phyloP scores from a whole-genome alignment of 2,113 vertebrate species.

The Cygnus buccinator region DNA sequence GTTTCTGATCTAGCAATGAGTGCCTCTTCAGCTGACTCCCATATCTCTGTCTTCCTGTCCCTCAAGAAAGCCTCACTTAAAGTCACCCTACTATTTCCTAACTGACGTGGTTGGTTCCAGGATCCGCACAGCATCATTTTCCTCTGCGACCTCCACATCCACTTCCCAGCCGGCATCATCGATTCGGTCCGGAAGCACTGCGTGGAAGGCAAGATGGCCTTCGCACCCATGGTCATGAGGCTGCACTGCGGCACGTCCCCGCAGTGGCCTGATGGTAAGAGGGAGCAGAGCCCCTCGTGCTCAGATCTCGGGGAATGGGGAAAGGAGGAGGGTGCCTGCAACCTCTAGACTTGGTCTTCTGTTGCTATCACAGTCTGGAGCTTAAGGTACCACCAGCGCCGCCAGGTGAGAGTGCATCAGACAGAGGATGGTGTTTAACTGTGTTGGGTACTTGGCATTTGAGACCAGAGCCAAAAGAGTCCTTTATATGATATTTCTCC shows the following conservation, averaged over 20 bases:
- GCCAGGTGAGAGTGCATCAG: background rate
- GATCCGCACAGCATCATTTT: constrained; percentile 94
- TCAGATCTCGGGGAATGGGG: background rate
- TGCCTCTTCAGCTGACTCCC: background rate
- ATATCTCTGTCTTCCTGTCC: background rate
- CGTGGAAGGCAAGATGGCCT: constrained; percentile 91
- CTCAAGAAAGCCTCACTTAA: background rate
- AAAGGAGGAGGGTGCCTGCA: background rate
- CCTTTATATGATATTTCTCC: background rate
- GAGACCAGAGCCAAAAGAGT: background rate
- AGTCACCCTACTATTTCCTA: background rate
- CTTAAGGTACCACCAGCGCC: background rate
- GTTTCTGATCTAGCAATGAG: background rate
- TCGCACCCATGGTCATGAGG: constrained; percentile 91
- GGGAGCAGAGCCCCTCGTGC: background rate
- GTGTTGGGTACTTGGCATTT: background rate
- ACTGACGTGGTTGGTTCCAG: constrained; percentile 54
- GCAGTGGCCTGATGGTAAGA: constrained; percentile 85
- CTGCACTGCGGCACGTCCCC: constrained; percentile 89
- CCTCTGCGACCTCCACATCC: constrained; percentile 96
- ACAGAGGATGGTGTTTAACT: background rate
- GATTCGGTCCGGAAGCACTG: constrained; percentile 92
- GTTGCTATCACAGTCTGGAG: background rate
- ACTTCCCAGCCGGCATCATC: constrained; percentile 87
- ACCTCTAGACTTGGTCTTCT: background rate